Percentiles rank a stretch among this genome's conserved stretches.
Conservation (phyloP, 2,797 vertebrate species). For the Pseudochromis fuscus region DNA sequence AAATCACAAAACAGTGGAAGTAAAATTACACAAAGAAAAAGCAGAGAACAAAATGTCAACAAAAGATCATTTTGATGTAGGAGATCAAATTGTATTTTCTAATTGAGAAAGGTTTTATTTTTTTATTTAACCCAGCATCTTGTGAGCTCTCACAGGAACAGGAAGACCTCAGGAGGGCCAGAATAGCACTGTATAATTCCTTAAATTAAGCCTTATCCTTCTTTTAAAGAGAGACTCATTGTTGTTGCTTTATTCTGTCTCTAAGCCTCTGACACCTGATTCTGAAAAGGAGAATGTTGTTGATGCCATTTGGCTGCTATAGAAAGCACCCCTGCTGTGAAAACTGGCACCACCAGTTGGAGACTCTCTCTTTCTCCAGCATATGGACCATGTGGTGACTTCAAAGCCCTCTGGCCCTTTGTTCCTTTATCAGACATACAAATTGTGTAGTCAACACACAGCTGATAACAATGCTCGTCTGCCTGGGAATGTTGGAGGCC, state of each 20-base stretch:
- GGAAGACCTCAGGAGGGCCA: too few species aligned
- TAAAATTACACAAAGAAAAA: not conserved
- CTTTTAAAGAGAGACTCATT: slow-evolving; percentile 7
- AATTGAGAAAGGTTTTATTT: too few species aligned
- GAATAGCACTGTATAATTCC: not conserved
- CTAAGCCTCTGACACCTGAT: slow-evolving; percentile 24
- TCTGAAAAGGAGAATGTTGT: slow-evolving; percentile 25
- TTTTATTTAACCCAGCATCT: too few species aligned
- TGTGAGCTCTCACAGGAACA: too few species aligned
- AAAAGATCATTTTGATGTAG: not conserved
- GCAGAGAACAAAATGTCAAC: not conserved
- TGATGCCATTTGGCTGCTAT: slow-evolving; percentile 63
- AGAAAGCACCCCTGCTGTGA: slow-evolving; percentile 59
- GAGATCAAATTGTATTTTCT: too few species aligned
- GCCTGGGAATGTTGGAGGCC: slow-evolving; percentile 37
- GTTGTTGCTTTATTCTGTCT: not conserved
- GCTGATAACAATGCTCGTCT: slow-evolving; percentile 74
- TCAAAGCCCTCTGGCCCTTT: slow-evolving; percentile 77
- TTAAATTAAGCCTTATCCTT: not conserved
- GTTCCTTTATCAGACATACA: slow-evolving; percentile 79
- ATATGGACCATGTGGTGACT: slow-evolving; percentile 74
- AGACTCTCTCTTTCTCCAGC: slow-evolving; percentile 53
- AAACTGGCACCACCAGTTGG: slow-evolving; percentile 49
- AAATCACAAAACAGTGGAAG: not conserved
- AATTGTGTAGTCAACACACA: slow-evolving; percentile 72